Conservation (phyloP, 1,140 invertebrate species). For the Plutomurus gul region DNA sequence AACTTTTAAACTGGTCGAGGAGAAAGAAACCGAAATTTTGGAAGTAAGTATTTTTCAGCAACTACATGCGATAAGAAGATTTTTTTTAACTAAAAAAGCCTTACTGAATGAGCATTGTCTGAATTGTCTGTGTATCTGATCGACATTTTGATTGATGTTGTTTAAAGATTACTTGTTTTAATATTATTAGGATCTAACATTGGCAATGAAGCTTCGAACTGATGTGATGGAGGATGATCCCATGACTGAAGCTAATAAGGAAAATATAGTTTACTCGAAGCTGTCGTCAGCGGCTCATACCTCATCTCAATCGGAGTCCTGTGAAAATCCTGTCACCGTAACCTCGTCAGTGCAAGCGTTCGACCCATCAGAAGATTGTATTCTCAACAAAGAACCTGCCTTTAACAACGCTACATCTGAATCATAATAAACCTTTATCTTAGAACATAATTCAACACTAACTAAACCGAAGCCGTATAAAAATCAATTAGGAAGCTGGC, state of each 20-base stretch:
- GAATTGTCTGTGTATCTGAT: background rate
- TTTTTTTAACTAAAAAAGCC: background rate
- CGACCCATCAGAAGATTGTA: constrained; percentile 41
- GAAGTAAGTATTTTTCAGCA: constrained; percentile 60
- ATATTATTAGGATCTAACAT: constrained; percentile 49
- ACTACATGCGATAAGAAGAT: background rate
- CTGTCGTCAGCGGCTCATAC: background rate
- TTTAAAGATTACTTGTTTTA: background rate
- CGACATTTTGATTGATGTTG: background rate
- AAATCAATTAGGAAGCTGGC: background rate
- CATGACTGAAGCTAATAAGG: constrained; percentile 53
- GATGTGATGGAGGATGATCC: constrained; percentile 52
- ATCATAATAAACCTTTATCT: constrained; percentile 24
- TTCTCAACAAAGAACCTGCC: constrained; percentile 50
- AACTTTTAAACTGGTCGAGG: constrained; percentile 85
- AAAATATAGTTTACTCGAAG: constrained; percentile 46
- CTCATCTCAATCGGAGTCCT: constrained; percentile 34
- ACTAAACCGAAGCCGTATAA: background rate
- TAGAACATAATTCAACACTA: constrained; percentile 13
- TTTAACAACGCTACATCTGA: constrained; percentile 46
- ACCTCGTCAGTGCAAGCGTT: constrained; percentile 28
- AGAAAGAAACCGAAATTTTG: constrained; percentile 93
- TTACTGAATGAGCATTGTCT: background rate
- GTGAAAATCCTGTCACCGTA: constrained; percentile 22
- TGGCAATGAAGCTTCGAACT: constrained; percentile 53